These are phyloP conservation scores for Cydia pomonella DNA, from an alignment of 1,140 invertebrate genomes.

Conservation along the genomic window DNA sequence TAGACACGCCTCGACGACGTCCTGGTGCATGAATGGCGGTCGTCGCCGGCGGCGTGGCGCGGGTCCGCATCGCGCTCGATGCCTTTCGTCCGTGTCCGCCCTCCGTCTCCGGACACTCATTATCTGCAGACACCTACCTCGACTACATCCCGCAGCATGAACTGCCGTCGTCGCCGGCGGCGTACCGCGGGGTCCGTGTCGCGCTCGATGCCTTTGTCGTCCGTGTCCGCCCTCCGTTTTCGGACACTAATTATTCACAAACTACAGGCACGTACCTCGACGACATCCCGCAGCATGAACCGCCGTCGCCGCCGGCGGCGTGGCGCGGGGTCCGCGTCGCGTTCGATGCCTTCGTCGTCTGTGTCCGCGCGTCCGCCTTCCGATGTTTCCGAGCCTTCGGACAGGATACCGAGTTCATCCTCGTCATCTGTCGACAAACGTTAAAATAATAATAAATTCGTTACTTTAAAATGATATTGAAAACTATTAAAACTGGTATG, in stretches of 20 bases:
- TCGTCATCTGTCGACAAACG: slow-evolving; percentile 62
- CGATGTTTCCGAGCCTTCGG: slow-evolving; percentile 66
- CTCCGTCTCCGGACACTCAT: slow-evolving; percentile 46
- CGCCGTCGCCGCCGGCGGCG: slow-evolving; percentile 57
- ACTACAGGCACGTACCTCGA: slow-evolving; percentile 57
- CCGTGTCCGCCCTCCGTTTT: slow-evolving; percentile 84
- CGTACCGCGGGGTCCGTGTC: slow-evolving; percentile 88
- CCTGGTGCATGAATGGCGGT: slow-evolving; percentile 64
- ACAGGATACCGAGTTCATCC: slow-evolving; percentile 60
- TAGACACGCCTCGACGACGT: background rate
- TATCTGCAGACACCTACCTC: background rate
- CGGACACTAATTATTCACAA: slow-evolving; percentile 59
- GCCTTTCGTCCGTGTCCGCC: slow-evolving; percentile 91
- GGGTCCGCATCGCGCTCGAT: slow-evolving; percentile 93
- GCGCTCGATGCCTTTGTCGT: slow-evolving; percentile 94
- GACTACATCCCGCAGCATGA: slow-evolving; percentile 55
- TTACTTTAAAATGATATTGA: background rate
- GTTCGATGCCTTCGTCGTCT: slow-evolving; percentile 94
- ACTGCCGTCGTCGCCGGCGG: slow-evolving; percentile 58
- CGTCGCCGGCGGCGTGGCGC: slow-evolving; percentile 73
- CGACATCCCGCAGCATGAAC: slow-evolving; percentile 71
- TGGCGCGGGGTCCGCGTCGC: slow-evolving; percentile 89
- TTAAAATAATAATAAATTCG: no score
- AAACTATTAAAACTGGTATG: no score
- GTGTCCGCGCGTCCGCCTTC: slow-evolving; percentile 83